These are phyloP conservation scores for Zosterops pallidus DNA, from an alignment of 2,113 vertebrate species.

Conservation along the genomic window DNA sequence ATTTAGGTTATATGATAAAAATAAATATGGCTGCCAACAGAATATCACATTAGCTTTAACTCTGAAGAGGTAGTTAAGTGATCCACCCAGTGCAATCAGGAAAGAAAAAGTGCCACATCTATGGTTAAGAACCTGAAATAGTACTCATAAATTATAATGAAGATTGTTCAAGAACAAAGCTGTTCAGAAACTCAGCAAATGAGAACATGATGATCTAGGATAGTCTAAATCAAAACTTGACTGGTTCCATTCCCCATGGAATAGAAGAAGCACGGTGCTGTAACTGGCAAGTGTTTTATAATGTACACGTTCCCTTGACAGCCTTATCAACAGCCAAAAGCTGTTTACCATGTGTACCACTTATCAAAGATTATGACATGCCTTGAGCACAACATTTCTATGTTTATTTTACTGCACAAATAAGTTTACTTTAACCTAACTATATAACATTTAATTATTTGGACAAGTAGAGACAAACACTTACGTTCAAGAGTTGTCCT, in stretches of 20 bases:
- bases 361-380: background rate
- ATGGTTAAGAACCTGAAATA: background rate
- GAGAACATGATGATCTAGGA: background rate
- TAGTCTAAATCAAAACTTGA: background rate
- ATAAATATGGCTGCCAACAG: background rate
- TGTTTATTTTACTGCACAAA: background rate
- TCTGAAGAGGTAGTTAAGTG: background rate
- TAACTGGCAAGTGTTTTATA: background rate
- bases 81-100: background rate
- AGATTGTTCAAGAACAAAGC: background rate
- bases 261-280: fast-evolving
- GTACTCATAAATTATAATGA: background rate
- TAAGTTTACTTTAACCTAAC: background rate
- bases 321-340: conserved; percentile 47
- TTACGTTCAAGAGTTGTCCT: background rate
- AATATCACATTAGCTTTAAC: background rate
- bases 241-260: background rate
- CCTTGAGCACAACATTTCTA: background rate
- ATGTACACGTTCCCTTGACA: background rate
- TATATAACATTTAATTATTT: background rate
- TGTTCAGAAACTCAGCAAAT: background rate
- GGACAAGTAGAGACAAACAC: background rate
- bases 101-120: background rate
- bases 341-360: background rate
- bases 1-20: background rate